These are phyloP conservation scores for Leptinotarsa defecta DNA, from an alignment of 1,140 invertebrate genomes.

Conservation along the genomic window DNA sequence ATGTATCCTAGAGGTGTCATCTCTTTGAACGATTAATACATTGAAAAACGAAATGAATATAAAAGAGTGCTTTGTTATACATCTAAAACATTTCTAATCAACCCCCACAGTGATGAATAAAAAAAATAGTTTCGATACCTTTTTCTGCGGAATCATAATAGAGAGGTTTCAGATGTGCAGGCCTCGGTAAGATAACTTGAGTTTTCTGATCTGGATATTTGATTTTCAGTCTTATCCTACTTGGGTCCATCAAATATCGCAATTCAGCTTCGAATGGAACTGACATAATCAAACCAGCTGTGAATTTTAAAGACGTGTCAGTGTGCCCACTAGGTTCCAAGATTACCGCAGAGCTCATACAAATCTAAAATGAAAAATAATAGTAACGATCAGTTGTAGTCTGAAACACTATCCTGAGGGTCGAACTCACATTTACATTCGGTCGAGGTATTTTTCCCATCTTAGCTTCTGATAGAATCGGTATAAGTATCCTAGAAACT, in stretches of 20 bases:
- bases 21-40: no score
- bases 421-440: slow-evolving; percentile 60
- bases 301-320: slow-evolving; percentile 90
- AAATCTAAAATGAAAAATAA: slow-evolving; percentile 59
- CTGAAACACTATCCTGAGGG: background rate
- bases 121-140: slow-evolving; percentile 28
- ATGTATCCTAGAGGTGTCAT: no score
- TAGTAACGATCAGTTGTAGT: slow-evolving; percentile 6
- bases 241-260: slow-evolving; percentile 74
- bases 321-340: slow-evolving; percentile 80
- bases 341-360: slow-evolving; percentile 80
- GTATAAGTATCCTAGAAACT: slow-evolving; percentile 78
- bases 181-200: slow-evolving; percentile 78
- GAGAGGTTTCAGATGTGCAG: slow-evolving; percentile 68
- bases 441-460: slow-evolving; percentile 65
- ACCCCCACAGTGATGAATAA: no score
- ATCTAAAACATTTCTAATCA: no score
- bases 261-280: slow-evolving; percentile 86
- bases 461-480: slow-evolving; percentile 71
- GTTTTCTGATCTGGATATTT: slow-evolving; percentile 91
- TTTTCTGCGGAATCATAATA: slow-evolving; percentile 49
- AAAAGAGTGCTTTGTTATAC: no score
- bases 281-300: slow-evolving; percentile 86
- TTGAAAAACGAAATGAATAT: no score
- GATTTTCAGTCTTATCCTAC: slow-evolving; percentile 78